Evolutionary conservation across 2,888 invertebrate species (phyloP).

Genomic region (Andrena chrysosceles): DNA sequence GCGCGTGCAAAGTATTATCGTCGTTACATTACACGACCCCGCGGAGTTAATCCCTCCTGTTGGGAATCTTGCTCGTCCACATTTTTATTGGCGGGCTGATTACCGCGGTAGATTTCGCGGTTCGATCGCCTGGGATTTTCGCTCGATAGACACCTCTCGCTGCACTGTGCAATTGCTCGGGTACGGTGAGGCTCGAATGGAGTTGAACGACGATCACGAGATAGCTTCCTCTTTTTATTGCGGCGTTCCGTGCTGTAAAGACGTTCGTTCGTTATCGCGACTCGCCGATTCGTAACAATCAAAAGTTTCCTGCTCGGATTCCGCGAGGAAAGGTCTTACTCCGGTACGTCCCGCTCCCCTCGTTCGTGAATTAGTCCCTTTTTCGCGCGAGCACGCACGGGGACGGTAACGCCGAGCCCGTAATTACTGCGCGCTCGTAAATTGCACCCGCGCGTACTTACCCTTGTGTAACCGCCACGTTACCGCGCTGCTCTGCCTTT

Average conservation of each 20-base stretch:
- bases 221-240: constrained; percentile 10
- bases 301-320: constrained; percentile 13
- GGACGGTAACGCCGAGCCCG: neutral
- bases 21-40: constrained; percentile 16
- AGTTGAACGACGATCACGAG: neutral
- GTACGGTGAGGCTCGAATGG: neutral
- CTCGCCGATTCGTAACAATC: constrained; percentile 23
- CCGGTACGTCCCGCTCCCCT: neutral
- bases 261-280: constrained; percentile 9
- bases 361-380: neutral
- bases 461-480: neutral
- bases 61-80: neutral
- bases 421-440: constrained; percentile 37
- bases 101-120: neutral
- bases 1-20: constrained; percentile 49
- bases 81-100: constrained; percentile 14
- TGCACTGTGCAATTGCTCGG: neutral
- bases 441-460: constrained; percentile 11
- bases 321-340: constrained; percentile 3
- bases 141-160: neutral
- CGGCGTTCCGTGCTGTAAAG: constrained; percentile 13
- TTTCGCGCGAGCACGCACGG: neutral
- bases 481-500: constrained; percentile 15
- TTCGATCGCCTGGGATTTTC: constrained; percentile 1
- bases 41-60: neutral